Conservation (phyloP, 2,113 vertebrate genomes). For the Cyprinodon tularosa region DNA sequence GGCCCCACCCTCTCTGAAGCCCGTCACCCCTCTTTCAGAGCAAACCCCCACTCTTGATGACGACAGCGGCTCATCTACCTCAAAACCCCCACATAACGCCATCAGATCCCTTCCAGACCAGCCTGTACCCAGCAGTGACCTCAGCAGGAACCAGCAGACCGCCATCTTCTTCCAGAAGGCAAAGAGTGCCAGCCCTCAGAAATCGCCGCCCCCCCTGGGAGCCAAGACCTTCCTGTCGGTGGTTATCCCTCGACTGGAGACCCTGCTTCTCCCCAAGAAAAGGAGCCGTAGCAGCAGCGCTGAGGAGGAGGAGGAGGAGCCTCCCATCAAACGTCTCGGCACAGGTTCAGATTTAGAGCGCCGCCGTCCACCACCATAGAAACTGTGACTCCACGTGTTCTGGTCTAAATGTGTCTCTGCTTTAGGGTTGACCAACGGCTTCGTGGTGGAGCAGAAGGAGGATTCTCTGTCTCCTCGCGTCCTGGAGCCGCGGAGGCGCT, state of each 20-base stretch:
- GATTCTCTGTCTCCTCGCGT: conserved; percentile 79
- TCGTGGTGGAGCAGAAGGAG: conserved; percentile 80
- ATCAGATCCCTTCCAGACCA: conserved; percentile 86
- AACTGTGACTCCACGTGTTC: not conserved
- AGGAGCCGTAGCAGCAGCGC: conserved; percentile 90
- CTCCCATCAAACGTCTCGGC: conserved; percentile 92
- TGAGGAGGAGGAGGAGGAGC: conserved; percentile 85
- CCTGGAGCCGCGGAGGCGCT: conserved; percentile 91
- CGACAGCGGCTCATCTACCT: conserved; percentile 86
- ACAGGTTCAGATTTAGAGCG: conserved; percentile 78
- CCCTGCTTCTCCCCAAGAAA: conserved; percentile 95
- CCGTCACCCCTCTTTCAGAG: conserved; percentile 84
- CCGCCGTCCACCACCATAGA: too few species aligned
- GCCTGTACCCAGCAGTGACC: conserved; percentile 81
- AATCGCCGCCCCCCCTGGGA: conserved; percentile 89
- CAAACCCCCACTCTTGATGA: conserved; percentile 86
- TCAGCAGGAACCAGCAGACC: conserved; percentile 88
- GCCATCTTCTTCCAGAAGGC: conserved; percentile 93
- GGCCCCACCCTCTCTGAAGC: conserved; percentile 87
- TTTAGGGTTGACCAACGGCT: conserved; percentile 89
- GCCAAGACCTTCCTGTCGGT: conserved; percentile 98
- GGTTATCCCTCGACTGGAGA: conserved; percentile 98
- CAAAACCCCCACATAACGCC: conserved; percentile 79
- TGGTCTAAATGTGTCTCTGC: too few species aligned
- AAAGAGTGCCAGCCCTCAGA: conserved; percentile 96